Base-by-base conservation (phyloP, 2,113 vertebrate species). In the Thymallus thymallus region DNA sequence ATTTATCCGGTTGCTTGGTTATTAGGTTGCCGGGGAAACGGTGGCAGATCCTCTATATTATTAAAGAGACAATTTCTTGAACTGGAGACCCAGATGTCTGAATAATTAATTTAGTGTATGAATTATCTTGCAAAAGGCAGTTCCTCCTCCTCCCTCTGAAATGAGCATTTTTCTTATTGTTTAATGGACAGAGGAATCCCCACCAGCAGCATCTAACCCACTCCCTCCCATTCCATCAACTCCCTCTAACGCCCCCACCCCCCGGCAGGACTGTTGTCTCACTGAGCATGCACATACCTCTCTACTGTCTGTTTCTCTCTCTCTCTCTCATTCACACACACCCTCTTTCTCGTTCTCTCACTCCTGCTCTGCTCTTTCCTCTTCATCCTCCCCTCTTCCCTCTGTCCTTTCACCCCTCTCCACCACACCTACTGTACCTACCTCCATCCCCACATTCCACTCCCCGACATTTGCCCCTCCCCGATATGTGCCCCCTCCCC, bases 21-120 rank as follows among this genome's bases (percentile, higher is more conserved):
- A 92, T 93, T 92, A 90, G 90, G 93, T 93, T 94, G 92, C 92
- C 90, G 88, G 90, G 91, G 93, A 91, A 84, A 87, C 86, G 84
- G 61, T 61, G 84, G 90, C 90, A 88, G 87, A 89, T 90, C 86
- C 86, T 79, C 82, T 91, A 84, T 89, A 90, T 92, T 93, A 93
- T 93, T 94, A 91, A 93, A 92, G 91, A 90, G 88, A 91, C 90
- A 85, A 85, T 93, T 93, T 91, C 91, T 91, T 92, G 91, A 93
- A 92, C 91, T 87, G 85, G 82, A 92, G 90, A 89, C 90, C 86
- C 90, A 92, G 92, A 92, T 93, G 89, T 93, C 89, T 92, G 91
- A 92, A 92, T 93, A 93, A 93, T 93, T 91, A 91, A 93, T 93
- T 93, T 91, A 87, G 86, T 69, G 83, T 85, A 86, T 92, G 89